Conservation (phyloP, 2,888 invertebrate genomes). For the Entomobrya proxima region DNA sequence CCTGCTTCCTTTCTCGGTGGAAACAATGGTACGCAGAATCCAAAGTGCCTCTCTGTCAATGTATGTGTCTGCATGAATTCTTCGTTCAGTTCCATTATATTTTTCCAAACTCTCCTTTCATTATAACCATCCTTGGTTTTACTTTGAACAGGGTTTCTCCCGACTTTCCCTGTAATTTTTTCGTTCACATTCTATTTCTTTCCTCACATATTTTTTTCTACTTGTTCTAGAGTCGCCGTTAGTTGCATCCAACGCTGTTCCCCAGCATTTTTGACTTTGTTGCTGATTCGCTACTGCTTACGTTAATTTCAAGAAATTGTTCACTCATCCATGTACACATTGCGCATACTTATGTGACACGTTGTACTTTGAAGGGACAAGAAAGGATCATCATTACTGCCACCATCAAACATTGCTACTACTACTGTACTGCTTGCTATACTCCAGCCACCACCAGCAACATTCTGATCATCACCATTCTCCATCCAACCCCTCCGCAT, state of each 20-base stretch:
- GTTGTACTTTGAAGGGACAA: conserved; percentile 48
- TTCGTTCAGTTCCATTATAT: neutral
- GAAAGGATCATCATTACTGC: conserved; percentile 64
- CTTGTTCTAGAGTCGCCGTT: neutral
- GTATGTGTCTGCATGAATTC: neutral
- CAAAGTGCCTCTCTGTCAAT: neutral
- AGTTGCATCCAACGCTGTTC: neutral
- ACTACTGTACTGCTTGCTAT: neutral
- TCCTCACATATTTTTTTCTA: neutral
- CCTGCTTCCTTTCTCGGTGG: neutral
- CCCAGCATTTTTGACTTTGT: conserved; percentile 59
- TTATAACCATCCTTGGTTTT: conserved; percentile 25
- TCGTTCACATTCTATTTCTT: neutral
- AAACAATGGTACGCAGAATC: neutral
- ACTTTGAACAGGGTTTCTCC: conserved; percentile 13
- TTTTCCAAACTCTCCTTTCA: conserved; percentile 46
- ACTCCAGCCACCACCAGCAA: neutral
- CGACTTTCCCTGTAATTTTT: neutral
- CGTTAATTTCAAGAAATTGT: conserved; percentile 64
- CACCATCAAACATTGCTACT: conserved; percentile 22
- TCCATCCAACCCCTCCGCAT: neutral
- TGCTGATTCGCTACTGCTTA: conserved; percentile 50
- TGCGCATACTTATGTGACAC: conserved; percentile 63
- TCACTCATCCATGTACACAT: conserved; percentile 60
- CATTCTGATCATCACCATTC: neutral